Evolutionary conservation across 2,888 invertebrate genomes (phyloP).

Genomic region (Odontothrips loti): DNA sequence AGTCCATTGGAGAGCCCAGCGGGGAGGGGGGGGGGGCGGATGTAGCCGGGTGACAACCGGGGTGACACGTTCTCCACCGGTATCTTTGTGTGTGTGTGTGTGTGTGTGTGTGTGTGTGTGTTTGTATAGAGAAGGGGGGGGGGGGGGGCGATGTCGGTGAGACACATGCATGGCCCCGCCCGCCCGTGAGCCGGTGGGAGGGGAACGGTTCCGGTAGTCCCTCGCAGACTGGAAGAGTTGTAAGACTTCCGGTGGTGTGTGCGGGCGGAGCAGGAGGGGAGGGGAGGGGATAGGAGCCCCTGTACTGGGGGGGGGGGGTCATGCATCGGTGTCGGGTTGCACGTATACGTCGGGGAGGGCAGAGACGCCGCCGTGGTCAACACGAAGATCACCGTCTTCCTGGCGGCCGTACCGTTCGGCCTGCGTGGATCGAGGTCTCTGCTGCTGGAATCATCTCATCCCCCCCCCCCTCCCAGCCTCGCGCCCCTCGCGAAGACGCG

Average conservation of each 20-base stretch:
- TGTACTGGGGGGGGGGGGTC: not conserved
- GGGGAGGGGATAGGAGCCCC: not conserved
- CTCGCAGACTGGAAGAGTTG: not conserved
- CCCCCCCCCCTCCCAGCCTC: too few species aligned
- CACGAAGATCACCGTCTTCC: not conserved
- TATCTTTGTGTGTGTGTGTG: not conserved
- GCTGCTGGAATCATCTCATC: too few species aligned
- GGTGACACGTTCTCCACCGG: not conserved
- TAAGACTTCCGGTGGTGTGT: constrained; percentile 14
- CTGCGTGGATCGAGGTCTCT: too few species aligned
- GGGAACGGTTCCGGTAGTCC: not conserved
- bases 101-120: too few species aligned
- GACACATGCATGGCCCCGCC: not conserved
- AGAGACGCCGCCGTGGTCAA: not conserved
- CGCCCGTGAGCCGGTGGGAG: not conserved
- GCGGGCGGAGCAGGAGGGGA: not conserved
- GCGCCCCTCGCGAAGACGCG: too few species aligned
- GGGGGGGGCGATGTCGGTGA: not conserved
- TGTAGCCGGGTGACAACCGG: not conserved
- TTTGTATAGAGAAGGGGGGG: not conserved
- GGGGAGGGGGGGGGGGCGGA: not conserved
- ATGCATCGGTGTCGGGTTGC: not conserved
- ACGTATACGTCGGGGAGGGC: too few species aligned
- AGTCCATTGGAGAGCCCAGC: not conserved
- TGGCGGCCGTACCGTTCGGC: not conserved